Evolutionary conservation across 2,113 vertebrate genomes (phyloP).

Genomic region (Pituophis catenifer): DNA sequence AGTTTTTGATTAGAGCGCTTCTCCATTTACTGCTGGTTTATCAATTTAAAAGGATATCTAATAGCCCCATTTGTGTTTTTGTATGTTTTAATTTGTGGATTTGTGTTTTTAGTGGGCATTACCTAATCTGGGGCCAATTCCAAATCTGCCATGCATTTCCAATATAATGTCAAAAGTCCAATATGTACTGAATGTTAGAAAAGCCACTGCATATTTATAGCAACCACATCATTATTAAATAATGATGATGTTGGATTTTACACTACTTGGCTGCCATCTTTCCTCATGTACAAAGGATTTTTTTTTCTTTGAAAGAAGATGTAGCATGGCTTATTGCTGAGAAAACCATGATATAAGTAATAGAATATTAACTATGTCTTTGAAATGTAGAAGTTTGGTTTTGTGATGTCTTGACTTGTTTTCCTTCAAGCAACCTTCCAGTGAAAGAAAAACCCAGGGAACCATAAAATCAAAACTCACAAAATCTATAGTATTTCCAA

Average conservation of each 20-base stretch:
- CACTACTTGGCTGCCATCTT: conserved; percentile 39
- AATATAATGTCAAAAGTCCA: conserved; percentile 30
- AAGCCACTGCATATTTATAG: conserved; percentile 20
- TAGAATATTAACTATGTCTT: conserved; percentile 30
- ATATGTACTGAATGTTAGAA: conserved; percentile 35
- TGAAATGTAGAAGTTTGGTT: conserved; percentile 38
- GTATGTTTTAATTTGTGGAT: background rate
- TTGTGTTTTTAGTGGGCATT: conserved; percentile 11
- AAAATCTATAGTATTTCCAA: conserved; percentile 16
- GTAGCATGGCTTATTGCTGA: conserved; percentile 34
- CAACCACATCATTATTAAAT: conserved; percentile 41
- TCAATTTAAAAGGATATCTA: background rate
- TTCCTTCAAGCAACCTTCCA: conserved; percentile 39
- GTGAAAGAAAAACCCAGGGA: conserved; percentile 26
- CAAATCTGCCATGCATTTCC: conserved; percentile 33
- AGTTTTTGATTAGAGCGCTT: background rate
- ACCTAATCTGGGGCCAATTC: conserved; percentile 20
- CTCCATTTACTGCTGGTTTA: too few relatives aligned
- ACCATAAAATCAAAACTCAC: conserved; percentile 17
- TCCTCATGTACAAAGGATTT: conserved; percentile 43
- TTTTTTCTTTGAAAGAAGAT: background rate
- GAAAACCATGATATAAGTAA: conserved; percentile 40
- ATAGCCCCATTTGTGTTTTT: background rate
- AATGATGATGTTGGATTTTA: conserved; percentile 41
- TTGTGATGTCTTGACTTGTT: conserved; percentile 39